phyloP scores from a whole-genome alignment of 2,113 vertebrate genomes.

The Gobio gobio region DNA sequence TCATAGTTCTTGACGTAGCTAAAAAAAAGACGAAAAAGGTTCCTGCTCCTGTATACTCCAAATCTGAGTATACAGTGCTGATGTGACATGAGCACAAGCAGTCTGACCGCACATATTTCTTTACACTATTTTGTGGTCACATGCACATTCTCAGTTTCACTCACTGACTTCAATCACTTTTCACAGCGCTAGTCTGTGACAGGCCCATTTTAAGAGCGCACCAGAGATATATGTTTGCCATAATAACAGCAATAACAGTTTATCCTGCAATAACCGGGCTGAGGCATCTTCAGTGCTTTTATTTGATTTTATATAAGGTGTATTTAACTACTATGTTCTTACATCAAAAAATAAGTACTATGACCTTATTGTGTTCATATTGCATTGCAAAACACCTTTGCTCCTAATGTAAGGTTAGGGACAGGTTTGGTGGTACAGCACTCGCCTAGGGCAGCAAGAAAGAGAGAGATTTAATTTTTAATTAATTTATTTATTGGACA shows the following conservation, averaged over 20 bases:
- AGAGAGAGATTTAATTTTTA: too few species aligned
- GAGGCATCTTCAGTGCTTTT: background rate
- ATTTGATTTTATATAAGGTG: too few species aligned
- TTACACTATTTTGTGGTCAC: background rate
- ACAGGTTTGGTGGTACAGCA: too few species aligned
- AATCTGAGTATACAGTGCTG: background rate
- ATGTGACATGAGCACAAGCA: background rate
- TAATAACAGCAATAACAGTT: slow-evolving; percentile 24
- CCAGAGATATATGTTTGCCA: background rate
- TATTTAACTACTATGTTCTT: too few species aligned
- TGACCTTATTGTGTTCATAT: too few species aligned
- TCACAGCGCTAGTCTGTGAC: background rate
- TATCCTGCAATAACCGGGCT: slow-evolving; percentile 11
- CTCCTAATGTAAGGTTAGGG: too few species aligned
- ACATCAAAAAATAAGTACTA: too few species aligned
- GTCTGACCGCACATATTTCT: background rate
- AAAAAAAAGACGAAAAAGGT: background rate
- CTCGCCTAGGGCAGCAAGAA: too few species aligned
- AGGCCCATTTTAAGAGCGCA: slow-evolving; percentile 10
- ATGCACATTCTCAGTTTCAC: background rate
- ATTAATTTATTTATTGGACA: too few species aligned
- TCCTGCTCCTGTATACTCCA: background rate
- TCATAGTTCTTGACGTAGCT: background rate
- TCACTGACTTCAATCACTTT: slow-evolving; percentile 7
- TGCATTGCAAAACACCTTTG: too few species aligned